phyloP scores from a whole-genome alignment of 2,797 vertebrate species.

The Micromesistius poutassou region DNA sequence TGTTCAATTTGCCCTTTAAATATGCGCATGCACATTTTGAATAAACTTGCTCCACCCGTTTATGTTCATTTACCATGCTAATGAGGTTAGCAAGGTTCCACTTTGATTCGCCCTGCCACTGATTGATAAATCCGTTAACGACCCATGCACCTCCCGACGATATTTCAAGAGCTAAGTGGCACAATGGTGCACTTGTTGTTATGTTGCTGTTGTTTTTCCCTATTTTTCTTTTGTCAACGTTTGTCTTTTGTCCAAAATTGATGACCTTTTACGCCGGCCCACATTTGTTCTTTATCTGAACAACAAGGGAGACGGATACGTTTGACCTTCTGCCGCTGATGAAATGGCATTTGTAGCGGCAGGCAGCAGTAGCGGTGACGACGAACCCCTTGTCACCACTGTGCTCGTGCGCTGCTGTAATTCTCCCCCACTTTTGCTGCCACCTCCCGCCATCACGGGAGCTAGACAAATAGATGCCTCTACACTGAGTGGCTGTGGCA shows the following conservation, averaged over 20 bases:
- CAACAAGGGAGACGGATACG: constrained; percentile 66
- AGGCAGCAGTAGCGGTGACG: constrained; percentile 30
- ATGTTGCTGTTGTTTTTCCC: neutral
- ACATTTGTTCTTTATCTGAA: constrained; percentile 68
- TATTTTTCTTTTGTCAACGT: constrained; percentile 46
- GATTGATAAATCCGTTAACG: constrained; percentile 29
- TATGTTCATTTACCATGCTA: constrained; percentile 51
- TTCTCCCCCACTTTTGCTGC: constrained; percentile 17
- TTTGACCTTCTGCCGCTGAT: constrained; percentile 72
- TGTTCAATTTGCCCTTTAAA: constrained; percentile 32
- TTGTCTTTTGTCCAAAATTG: constrained; percentile 51
- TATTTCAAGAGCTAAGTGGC: constrained; percentile 33
- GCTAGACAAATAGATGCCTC: constrained; percentile 17
- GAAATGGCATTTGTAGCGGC: constrained; percentile 61
- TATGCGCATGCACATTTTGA: constrained; percentile 32
- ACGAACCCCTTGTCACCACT: constrained; percentile 36
- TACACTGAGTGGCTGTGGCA: constrained; percentile 14
- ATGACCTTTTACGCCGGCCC: constrained; percentile 65
- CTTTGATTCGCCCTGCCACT: constrained; percentile 31
- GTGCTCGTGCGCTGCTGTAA: constrained; percentile 42
- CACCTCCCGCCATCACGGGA: constrained; percentile 4
- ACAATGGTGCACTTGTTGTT: neutral
- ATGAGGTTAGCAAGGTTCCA: constrained; percentile 50
- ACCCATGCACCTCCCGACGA: constrained; percentile 17
- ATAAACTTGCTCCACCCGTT: constrained; percentile 34